Conservation (phyloP, 2,888 invertebrate species). For the Cerastis rubricosa region DNA sequence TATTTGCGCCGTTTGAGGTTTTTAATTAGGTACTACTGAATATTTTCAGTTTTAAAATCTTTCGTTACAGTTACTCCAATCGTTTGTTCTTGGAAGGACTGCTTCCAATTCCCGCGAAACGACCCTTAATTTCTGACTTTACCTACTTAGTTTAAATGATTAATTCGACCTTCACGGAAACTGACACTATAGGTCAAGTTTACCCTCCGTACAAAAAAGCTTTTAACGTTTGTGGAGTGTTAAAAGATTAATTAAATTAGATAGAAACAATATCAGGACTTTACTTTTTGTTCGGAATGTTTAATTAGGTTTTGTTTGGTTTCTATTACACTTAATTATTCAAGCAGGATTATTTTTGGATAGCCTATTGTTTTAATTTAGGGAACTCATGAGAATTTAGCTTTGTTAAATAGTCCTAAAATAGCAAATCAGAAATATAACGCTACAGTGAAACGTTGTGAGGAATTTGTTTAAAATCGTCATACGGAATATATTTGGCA, state of each 20-base stretch:
- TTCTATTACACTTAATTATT: neutral
- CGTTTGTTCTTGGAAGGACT: neutral
- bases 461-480: neutral
- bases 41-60: neutral
- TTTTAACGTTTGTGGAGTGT: conserved; percentile 8
- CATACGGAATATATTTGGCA: neutral
- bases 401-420: neutral
- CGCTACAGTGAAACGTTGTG: neutral
- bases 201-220: conserved; percentile 4
- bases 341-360: neutral
- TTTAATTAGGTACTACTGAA: no score
- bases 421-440: neutral
- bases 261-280: conserved; percentile 14
- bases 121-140: neutral
- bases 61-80: neutral
- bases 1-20: no score
- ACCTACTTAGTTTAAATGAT: neutral
- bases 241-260: conserved; percentile 34
- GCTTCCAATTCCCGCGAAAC: neutral
- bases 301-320: conserved; percentile 4
- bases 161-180: neutral
- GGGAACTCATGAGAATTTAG: neutral
- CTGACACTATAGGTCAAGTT: conserved; percentile 6
- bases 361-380: neutral
- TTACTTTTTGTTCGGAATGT: conserved; percentile 12